Percentiles rank a stretch among this genome's conserved stretches.
phyloP scores from a whole-genome alignment of 2,797 vertebrate species.

The Amazonetta brasiliensis region DNA sequence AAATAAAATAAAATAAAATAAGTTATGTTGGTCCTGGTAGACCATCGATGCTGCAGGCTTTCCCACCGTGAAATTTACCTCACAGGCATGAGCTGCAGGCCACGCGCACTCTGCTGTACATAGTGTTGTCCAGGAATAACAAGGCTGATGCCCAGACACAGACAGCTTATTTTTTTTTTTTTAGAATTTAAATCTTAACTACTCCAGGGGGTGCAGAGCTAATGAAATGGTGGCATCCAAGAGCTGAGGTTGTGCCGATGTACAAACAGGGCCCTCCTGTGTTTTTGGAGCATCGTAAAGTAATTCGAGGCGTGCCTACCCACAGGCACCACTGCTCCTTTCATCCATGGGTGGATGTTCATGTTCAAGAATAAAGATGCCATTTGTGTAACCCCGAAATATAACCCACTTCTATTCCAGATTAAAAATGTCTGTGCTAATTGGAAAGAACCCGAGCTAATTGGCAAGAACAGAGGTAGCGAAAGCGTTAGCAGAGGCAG shows the following conservation, averaged over 20 bases:
- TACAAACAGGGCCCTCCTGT: fast-evolving
- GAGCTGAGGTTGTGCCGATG: background rate
- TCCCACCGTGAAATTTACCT: background rate
- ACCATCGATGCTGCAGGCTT: fast-evolving
- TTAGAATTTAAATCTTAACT: background rate
- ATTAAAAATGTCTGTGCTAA: fast-evolving
- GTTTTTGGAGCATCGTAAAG: background rate
- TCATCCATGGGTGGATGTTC: fast-evolving
- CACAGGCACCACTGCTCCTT: background rate
- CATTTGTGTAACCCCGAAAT: background rate
- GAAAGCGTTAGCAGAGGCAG: background rate
- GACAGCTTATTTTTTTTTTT: too few relatives aligned
- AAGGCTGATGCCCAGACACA: fast-evolving
- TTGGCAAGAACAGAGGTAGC: fast-evolving
- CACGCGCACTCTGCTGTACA: fast-evolving
- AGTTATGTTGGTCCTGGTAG: background rate
- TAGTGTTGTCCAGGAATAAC: fast-evolving
- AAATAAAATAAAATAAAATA: background rate
- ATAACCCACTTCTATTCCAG: background rate
- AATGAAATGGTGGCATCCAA: background rate
- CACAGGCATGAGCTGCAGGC: background rate
- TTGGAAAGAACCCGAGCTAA: background rate
- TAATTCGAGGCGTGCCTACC: background rate
- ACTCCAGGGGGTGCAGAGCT: fast-evolving
- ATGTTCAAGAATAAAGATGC: background rate